phyloP scores from a whole-genome alignment of 1,140 invertebrate genomes.

The Doryteuthis pealeii region DNA sequence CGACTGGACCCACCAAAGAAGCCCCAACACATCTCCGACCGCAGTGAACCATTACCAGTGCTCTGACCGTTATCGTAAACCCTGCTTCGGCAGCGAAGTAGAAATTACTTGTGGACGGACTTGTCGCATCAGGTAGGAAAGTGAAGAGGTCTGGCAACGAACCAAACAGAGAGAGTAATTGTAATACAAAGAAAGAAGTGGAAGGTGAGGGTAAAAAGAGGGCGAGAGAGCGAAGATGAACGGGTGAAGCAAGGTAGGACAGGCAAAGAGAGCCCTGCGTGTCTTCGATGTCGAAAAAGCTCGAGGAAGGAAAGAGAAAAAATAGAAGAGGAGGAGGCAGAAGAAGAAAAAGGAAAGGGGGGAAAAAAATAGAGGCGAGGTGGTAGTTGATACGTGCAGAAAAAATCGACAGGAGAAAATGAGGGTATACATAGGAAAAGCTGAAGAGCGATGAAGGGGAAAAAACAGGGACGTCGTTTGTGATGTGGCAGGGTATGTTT shows the following conservation, averaged over 20 bases:
- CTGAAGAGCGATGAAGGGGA: background rate
- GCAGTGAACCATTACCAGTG: too few relatives aligned
- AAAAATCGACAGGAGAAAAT: background rate
- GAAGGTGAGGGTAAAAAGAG: background rate
- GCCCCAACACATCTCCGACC: too few relatives aligned
- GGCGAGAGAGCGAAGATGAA: background rate
- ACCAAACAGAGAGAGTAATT: background rate
- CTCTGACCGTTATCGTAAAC: too few relatives aligned
- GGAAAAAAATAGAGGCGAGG: background rate
- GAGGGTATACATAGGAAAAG: background rate
- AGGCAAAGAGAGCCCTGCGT: background rate
- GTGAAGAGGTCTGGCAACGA: background rate
- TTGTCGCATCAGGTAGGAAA: too few relatives aligned
- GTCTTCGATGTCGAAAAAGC: background rate
- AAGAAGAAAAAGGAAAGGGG: background rate
- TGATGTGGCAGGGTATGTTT: too few relatives aligned
- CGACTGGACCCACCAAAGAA: too few relatives aligned
- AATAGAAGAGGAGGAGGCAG: background rate
- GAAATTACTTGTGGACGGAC: background rate
- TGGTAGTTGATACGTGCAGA: background rate
- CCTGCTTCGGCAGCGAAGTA: too few relatives aligned
- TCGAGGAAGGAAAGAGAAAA: background rate
- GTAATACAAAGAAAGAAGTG: background rate
- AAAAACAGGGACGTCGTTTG: too few relatives aligned
- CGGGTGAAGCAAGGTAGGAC: background rate